Evolutionary conservation across 2,888 invertebrate genomes (phyloP).

Genomic region (Troilus luridus): DNA sequence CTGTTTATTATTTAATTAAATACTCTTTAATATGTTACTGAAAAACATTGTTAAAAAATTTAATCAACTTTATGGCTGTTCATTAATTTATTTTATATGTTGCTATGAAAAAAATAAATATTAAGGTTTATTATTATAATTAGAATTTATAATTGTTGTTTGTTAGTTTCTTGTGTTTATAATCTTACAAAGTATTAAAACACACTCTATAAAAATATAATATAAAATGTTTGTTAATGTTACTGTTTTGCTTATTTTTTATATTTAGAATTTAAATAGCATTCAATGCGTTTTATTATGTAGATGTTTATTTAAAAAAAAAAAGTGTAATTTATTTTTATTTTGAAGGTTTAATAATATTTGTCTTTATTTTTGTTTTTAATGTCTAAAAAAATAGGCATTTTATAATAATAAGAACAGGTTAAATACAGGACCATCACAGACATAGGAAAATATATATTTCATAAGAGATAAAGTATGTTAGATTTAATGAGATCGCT

Average conservation of each 20-base stretch:
- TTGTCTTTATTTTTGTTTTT: neutral
- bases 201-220: neutral
- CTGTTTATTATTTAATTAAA: neutral
- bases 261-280: constrained; percentile 46
- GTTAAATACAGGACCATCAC: constrained; percentile 55
- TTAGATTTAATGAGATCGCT: constrained; percentile 58
- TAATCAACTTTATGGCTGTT: neutral
- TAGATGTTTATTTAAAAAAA: constrained; percentile 12
- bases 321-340: neutral
- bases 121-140: neutral
- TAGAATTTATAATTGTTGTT: constrained; percentile 11
- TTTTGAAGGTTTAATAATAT: constrained; percentile 13
- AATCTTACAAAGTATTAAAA: neutral
- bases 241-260: neutral
- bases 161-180: neutral
- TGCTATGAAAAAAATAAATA: neutral
- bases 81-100: neutral
- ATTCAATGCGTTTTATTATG: constrained; percentile 7
- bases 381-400: neutral
- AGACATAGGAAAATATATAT: constrained; percentile 52
- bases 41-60: neutral
- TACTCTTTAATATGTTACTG: neutral
- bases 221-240: neutral
- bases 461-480: constrained; percentile 51
- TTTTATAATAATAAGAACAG: constrained; percentile 49